Percentiles rank a stretch among this genome's conserved stretches.
Evolutionary conservation across 2,888 invertebrate species (phyloP).

Genomic region (Eudemis profundana): DNA sequence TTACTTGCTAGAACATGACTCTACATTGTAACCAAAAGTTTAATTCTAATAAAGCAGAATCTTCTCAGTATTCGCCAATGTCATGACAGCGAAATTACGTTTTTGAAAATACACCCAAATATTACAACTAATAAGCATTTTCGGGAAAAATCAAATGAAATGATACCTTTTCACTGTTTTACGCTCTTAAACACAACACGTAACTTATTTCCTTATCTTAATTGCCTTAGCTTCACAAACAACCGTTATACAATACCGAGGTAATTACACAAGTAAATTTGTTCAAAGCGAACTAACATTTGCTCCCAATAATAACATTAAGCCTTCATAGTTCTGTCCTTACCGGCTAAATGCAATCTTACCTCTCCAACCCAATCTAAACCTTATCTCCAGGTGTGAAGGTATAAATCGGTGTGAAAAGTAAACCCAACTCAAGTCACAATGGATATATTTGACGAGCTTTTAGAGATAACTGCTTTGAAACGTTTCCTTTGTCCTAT

Average conservation of each 20-base stretch:
- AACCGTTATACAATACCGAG: conserved; percentile 42
- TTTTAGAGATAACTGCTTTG: conserved; percentile 77
- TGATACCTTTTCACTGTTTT: too few species aligned
- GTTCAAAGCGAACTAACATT: conserved; percentile 53
- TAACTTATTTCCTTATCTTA: neutral
- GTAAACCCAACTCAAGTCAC: conserved; percentile 50
- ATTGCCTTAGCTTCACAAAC: conserved; percentile 21
- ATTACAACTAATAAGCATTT: too few species aligned
- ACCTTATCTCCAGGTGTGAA: conserved; percentile 52
- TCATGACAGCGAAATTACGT: too few species aligned
- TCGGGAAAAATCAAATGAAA: too few species aligned
- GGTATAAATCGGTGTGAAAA: conserved; percentile 51
- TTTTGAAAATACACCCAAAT: too few species aligned
- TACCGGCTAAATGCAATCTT: conserved; percentile 47
- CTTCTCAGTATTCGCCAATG: too few species aligned
- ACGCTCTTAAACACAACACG: too few species aligned
- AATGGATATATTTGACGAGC: conserved; percentile 73
- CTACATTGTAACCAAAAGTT: too few species aligned
- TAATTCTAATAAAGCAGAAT: too few species aligned
- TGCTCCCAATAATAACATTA: conserved; percentile 53
- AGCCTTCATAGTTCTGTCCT: conserved; percentile 22
- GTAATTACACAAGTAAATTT: conserved; percentile 39
- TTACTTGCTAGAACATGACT: too few species aligned
- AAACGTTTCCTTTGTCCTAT: conserved; percentile 77
- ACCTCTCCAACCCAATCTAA: conserved; percentile 36